phyloP scores from a whole-genome alignment of 2,113 vertebrate genomes.

The Pterocles gutturalis region DNA sequence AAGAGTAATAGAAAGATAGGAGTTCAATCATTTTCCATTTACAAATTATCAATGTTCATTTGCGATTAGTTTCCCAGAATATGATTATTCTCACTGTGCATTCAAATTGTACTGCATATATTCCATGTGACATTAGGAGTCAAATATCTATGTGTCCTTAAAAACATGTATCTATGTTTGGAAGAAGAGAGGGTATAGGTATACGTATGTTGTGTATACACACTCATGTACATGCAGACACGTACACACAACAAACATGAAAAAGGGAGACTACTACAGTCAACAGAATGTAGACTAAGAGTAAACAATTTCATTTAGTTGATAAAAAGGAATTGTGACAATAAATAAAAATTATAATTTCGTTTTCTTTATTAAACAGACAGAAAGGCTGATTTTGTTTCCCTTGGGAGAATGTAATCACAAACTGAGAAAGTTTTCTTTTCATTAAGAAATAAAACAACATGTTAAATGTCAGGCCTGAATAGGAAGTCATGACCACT shows the following conservation, averaged over 20 bases:
- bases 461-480: slow-evolving; percentile 41
- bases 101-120: background rate
- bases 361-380: slow-evolving; percentile 12
- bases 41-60: background rate
- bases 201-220: accelerated
- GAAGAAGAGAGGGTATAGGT: background rate
- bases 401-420: background rate
- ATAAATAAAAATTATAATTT: background rate
- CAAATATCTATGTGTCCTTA: background rate
- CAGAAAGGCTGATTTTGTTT: slow-evolving; percentile 19
- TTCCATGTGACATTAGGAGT: background rate
- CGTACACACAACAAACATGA: background rate
- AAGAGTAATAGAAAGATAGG: background rate
- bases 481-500: slow-evolving; percentile 41
- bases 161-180: background rate
- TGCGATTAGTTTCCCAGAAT: background rate
- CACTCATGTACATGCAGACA: accelerated
- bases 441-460: slow-evolving; percentile 62
- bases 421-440: slow-evolving; percentile 33
- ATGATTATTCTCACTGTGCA: background rate
- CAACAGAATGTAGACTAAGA: background rate
- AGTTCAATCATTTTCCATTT: background rate
- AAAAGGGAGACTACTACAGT: background rate
- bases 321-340: background rate
- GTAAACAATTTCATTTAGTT: background rate